These are phyloP conservation scores for Latheticus oryzae DNA, from an alignment of 2,888 invertebrate species.

Conservation along the genomic window DNA sequence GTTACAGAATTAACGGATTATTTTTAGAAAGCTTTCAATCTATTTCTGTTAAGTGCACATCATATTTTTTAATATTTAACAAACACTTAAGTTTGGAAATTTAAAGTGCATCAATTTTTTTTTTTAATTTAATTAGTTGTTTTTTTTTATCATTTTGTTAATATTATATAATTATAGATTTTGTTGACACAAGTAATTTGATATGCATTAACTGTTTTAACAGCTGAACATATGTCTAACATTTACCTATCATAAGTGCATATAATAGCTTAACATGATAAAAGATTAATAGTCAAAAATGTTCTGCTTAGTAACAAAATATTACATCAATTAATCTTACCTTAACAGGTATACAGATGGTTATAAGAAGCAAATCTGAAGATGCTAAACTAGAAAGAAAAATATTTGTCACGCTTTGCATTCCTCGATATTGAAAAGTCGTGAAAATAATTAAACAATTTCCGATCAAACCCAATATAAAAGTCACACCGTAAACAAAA, in stretches of 20 bases:
- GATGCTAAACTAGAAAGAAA: constrained; percentile 77
- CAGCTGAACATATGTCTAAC: constrained; percentile 47
- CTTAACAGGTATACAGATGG: constrained; percentile 79
- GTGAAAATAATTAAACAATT: constrained; percentile 70
- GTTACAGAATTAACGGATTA: constrained; percentile 33
- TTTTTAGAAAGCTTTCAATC: constrained; percentile 41
- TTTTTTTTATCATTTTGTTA: constrained; percentile 8
- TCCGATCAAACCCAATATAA: constrained; percentile 72
- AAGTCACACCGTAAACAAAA: constrained; percentile 71
- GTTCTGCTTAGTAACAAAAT: constrained; percentile 30
- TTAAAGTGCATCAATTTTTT: no score
- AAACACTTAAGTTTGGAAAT: constrained; percentile 11
- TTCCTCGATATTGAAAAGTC: constrained; percentile 68
- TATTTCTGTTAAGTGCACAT: constrained; percentile 35
- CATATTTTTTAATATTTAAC: constrained; percentile 18
- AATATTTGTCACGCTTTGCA: constrained; percentile 75
- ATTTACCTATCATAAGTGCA: constrained; percentile 45
- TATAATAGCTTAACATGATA: constrained; percentile 40
- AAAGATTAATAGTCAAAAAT: constrained; percentile 24
- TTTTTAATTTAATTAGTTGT: no score
- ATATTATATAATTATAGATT: no score
- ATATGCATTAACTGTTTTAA: constrained; percentile 27
- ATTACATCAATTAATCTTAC: constrained; percentile 62
- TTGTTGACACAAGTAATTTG: constrained; percentile 36
- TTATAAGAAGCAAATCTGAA: constrained; percentile 76